Percentiles rank a stretch among this genome's conserved stretches.
phyloP scores from a whole-genome alignment of 2,888 invertebrate species.

The Lacanobia wlatinum region DNA sequence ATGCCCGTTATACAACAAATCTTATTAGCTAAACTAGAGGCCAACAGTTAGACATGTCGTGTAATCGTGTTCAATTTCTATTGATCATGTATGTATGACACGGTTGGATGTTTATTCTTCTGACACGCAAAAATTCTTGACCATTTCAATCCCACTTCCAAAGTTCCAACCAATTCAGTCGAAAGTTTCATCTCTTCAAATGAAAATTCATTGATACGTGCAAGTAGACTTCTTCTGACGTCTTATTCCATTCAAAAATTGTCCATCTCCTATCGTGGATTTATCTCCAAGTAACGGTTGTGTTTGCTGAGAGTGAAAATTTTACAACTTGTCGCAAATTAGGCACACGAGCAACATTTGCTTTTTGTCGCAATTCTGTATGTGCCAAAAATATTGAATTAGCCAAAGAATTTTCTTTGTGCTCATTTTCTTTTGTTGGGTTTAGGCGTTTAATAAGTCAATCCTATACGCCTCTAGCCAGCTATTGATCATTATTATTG shows the following conservation, averaged over 20 bases:
- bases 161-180: constrained; percentile 14
- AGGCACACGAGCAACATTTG: constrained; percentile 64
- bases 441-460: background rate
- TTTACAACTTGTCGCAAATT: constrained; percentile 78
- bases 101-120: constrained; percentile 1
- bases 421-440: constrained; percentile 2
- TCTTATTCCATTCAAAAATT: constrained; percentile 43
- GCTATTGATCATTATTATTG: constrained; percentile 2
- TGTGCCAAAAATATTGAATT: constrained; percentile 38
- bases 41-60: constrained; percentile 65
- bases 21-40: constrained; percentile 81
- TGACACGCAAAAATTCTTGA: background rate
- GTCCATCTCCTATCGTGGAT: constrained; percentile 59
- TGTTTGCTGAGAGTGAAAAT: constrained; percentile 82
- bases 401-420: constrained; percentile 3
- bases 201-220: constrained; percentile 13
- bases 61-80: constrained; percentile 76
- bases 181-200: constrained; percentile 4
- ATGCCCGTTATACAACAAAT: constrained; percentile 86
- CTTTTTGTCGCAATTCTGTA: constrained; percentile 62
- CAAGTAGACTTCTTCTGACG: constrained; percentile 4
- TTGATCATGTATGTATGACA: constrained; percentile 24
- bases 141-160: constrained; percentile 1
- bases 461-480: background rate
- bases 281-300: constrained; percentile 67